These are phyloP conservation scores for Euplexia lucipara DNA, from an alignment of 2,888 invertebrate species.

Conservation along the genomic window DNA sequence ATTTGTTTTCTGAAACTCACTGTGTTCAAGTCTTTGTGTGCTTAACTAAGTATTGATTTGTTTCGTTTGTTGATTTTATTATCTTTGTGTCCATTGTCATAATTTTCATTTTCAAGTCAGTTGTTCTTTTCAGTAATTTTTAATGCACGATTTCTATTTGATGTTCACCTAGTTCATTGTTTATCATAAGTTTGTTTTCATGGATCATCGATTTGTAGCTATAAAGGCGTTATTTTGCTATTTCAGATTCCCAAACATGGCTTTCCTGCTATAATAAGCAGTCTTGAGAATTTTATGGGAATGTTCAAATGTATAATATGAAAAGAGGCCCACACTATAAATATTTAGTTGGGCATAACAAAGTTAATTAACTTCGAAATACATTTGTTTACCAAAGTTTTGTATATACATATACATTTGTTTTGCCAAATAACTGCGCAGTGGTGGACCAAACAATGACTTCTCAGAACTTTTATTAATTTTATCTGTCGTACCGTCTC, in stretches of 20 bases:
- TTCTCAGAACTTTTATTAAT: conserved; percentile 59
- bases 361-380: too few species aligned
- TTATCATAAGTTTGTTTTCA: not conserved
- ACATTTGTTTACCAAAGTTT: not conserved
- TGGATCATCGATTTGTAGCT: too few species aligned
- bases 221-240: not conserved
- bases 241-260: not conserved
- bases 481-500: conserved; percentile 58
- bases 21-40: conserved; percentile 11
- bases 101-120: not conserved
- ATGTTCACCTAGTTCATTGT: too few species aligned
- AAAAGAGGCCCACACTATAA: too few species aligned
- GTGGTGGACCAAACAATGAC: conserved; percentile 16
- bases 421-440: not conserved
- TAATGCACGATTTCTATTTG: not conserved
- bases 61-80: not conserved
- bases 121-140: not conserved
- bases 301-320: too few species aligned
- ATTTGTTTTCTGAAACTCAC: conserved; percentile 41
- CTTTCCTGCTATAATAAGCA: not conserved
- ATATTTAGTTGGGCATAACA: too few species aligned
- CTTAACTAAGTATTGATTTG: conserved; percentile 1
- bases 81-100: not conserved
- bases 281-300: too few species aligned
- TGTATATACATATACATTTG: not conserved